Conservation (phyloP, 2,797 vertebrate genomes). For the Masticophis lateralis region DNA sequence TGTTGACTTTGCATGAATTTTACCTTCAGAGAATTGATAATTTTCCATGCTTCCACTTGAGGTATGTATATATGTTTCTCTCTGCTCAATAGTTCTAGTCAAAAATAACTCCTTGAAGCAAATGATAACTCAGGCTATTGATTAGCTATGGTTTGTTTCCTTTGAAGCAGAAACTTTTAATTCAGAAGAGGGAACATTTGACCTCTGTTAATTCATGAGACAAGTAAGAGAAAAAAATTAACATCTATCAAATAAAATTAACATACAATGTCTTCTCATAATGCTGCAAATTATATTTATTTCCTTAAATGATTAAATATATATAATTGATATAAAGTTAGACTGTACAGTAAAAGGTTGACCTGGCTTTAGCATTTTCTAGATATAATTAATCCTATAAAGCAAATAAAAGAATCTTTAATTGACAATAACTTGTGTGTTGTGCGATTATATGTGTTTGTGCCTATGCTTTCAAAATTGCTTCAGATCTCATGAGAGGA, state of each 20-base stretch:
- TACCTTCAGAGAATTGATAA: conserved; percentile 36
- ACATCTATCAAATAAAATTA: conserved; percentile 20
- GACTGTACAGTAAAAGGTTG: neutral
- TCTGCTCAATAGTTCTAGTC: conserved; percentile 39
- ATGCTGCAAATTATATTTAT: neutral
- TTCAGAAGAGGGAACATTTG: conserved; percentile 59
- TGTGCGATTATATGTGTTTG: neutral
- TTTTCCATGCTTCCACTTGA: neutral
- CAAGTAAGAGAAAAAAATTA: conserved; percentile 48
- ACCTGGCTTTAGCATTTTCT: neutral
- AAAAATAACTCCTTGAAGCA: conserved; percentile 50
- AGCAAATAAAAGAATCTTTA: neutral
- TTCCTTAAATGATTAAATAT: neutral
- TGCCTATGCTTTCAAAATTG: neutral
- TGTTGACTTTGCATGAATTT: conserved; percentile 54
- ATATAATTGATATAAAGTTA: neutral
- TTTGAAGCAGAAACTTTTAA: conserved; percentile 56
- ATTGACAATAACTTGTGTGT: neutral
- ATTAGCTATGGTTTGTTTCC: conserved; percentile 45
- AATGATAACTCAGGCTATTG: conserved; percentile 40
- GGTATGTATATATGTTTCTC: neutral
- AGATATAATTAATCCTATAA: neutral
- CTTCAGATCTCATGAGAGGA: neutral
- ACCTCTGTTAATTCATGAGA: conserved; percentile 56
- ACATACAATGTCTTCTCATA: neutral